These are phyloP conservation scores for Rousettus madagascariensis DNA, from an alignment of 2,797 vertebrate species.

Conservation along the genomic window DNA sequence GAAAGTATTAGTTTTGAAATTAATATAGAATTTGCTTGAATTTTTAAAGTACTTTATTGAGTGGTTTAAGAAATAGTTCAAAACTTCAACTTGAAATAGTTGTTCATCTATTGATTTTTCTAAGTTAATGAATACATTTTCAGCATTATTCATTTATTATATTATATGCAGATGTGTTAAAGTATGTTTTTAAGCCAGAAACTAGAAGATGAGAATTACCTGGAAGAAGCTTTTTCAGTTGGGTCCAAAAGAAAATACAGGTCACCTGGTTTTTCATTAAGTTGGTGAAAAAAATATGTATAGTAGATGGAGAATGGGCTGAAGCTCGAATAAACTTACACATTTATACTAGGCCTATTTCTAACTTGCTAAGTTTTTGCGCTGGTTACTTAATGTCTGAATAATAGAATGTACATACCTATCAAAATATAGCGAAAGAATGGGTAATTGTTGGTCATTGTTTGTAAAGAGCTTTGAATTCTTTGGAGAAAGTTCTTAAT, in stretches of 20 bases:
- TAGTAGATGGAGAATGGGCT: background rate
- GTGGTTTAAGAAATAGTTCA: slow-evolving; percentile 21
- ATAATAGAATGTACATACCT: background rate
- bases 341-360: slow-evolving; percentile 18
- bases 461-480: slow-evolving; percentile 47
- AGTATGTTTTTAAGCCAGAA: slow-evolving; percentile 41
- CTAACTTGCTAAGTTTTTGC: slow-evolving; percentile 13
- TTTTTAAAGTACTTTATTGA: slow-evolving; percentile 47
- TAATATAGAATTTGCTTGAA: slow-evolving; percentile 35
- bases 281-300: background rate
- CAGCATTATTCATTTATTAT: slow-evolving; percentile 44
- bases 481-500: slow-evolving; percentile 44
- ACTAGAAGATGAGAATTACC: slow-evolving; percentile 59
- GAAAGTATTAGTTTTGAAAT: slow-evolving; percentile 3
- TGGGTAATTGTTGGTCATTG: background rate
- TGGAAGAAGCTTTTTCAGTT: slow-evolving; percentile 42
- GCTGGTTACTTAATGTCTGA: slow-evolving; percentile 20
- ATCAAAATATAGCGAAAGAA: slow-evolving; percentile 25
- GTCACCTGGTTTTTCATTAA: slow-evolving; percentile 38
- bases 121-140: slow-evolving; percentile 18
- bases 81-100: slow-evolving; percentile 37
- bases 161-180: slow-evolving; percentile 37
- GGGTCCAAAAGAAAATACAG: slow-evolving; percentile 47
- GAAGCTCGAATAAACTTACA: background rate
- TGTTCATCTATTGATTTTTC: slow-evolving; percentile 34